Conservation (phyloP, 2,113 vertebrate species). For the Xenotilapia caudafasciata region DNA sequence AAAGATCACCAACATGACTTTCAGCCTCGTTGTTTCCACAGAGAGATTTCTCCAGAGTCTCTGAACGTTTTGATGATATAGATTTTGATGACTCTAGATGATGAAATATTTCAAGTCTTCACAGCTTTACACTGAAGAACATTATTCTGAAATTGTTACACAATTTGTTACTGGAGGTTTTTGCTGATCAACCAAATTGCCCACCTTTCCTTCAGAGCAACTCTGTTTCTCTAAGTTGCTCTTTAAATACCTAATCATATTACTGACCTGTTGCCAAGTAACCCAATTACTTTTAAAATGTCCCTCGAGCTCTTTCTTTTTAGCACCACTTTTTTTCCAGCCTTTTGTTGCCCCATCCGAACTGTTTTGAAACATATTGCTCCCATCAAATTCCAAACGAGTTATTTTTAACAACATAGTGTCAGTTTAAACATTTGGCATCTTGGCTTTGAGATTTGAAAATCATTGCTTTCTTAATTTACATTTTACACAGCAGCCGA, state of each 20-base stretch:
- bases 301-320: neutral
- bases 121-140: neutral
- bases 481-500: neutral
- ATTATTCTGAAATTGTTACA: neutral
- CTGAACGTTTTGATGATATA: neutral
- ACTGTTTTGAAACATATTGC: neutral
- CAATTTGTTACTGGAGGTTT: neutral
- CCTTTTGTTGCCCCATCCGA: neutral
- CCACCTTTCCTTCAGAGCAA: neutral
- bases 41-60: neutral
- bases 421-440: neutral
- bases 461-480: neutral
- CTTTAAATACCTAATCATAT: neutral
- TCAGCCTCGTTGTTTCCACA: neutral
- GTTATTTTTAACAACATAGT: neutral
- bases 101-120: neutral
- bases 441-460: neutral
- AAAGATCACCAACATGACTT: neutral
- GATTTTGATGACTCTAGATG: neutral
- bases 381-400: neutral
- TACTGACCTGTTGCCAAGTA: neutral
- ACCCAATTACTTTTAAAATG: neutral
- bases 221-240: neutral
- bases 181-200: neutral
- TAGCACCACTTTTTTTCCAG: neutral